Conservation (phyloP, 35 echinoderm and acorn worm genomes). For the Hemicentrotus pulcherrimus region DNA sequence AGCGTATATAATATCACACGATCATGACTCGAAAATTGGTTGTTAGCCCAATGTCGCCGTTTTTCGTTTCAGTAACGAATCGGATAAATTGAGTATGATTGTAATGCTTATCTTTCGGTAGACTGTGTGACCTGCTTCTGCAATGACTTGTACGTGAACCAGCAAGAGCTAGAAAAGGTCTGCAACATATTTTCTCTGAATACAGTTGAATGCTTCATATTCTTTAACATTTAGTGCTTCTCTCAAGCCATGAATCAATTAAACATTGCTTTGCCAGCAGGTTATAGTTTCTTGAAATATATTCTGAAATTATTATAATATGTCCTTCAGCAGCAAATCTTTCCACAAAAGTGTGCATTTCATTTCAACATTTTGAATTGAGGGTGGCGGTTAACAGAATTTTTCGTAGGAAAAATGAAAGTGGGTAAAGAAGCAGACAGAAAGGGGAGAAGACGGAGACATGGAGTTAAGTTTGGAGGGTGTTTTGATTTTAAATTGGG, state of each 20-base stretch:
- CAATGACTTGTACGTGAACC: not conserved
- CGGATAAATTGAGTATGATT: not conserved
- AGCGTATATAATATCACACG: too few species aligned
- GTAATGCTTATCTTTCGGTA: not conserved
- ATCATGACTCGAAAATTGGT: not conserved
- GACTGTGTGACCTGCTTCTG: not conserved
- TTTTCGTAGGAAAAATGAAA: not conserved
- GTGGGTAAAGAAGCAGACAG: not conserved
- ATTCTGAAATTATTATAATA: too few species aligned
- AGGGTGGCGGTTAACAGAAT: not conserved
- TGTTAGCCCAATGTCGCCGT: not conserved
- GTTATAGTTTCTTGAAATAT: not conserved
- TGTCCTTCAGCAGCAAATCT: not conserved
- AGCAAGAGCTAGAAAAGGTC: not conserved
- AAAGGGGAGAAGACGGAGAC: not conserved
- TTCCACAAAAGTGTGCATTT: not conserved
- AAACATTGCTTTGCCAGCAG: not conserved
- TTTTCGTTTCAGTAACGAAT: not conserved
- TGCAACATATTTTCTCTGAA: not conserved
- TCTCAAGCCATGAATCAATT: not conserved
- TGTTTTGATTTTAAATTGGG: constrained; percentile 3
- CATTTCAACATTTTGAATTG: not conserved
- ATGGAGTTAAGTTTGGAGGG: not conserved
- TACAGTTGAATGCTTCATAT: not conserved
- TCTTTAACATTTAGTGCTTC: not conserved